Evolutionary conservation across 2,113 vertebrate species (phyloP), one percentile per base, ranked within the genome.

Genomic region (Podiceps cristatus): DNA sequence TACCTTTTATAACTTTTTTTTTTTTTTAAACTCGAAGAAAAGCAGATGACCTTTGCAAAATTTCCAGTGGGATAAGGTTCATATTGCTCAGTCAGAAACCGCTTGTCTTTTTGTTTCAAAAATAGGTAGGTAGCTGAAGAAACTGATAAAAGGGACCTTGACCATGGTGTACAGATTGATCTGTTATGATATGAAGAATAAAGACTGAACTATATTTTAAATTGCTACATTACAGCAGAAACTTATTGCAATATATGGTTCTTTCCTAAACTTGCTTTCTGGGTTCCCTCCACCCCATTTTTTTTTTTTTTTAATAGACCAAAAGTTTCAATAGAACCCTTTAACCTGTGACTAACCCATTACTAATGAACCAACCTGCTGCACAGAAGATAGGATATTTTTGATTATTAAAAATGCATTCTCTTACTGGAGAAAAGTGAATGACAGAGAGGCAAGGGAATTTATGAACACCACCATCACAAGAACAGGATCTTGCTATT

Each of bases 41-140:
- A 90, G 55, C 68, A 84, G 52, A 91, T 78, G 69, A 85, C 45
- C 66, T 94, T 87, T 94, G 69, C 66, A 91, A 96, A 85, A 90
- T 83, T 85, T 94, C 84, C 66, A 79, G 37, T 55, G n/a, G 73
- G 28, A 78, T 75, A 72, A 76, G 19, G 25, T 64, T 93, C 64
- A 79, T 85, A 75, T 29, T 81, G 64, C 52, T 91, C 29, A 79
- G 55, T 49, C 37, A 89, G 56, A 91, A 92, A 73, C 7, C 72
- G 29, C 35, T 62, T 85, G 33, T 66, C 22, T 66, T 83, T 78
- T 60, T 69, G 23, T 47, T 58, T 82, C n/a, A 81, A 72, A 85
- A 86, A 45, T 27, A 64, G 11, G 6, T 63, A 67, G 19, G 27
- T 3, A 73, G 25, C 63, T 50, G 55, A 88, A 96, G 29, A 89